Evolutionary conservation across 2,113 vertebrate genomes (phyloP).

Genomic region (Dinomys branickii): DNA sequence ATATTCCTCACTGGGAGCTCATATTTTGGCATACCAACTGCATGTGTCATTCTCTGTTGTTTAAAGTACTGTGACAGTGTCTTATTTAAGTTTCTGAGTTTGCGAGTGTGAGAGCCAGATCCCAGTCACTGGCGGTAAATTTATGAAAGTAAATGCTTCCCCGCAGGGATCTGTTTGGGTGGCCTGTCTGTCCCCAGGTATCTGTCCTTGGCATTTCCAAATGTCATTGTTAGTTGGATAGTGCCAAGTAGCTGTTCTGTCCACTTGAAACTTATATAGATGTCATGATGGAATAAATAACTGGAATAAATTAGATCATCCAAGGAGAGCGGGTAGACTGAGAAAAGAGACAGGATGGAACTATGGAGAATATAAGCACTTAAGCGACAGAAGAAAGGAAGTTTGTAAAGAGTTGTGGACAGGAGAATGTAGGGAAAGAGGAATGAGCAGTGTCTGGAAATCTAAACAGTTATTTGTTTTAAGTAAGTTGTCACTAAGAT

Average conservation of each 20-base stretch:
- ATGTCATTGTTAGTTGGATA: slow-evolving; percentile 35
- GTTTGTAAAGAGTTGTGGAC: neutral
- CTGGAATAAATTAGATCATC: slow-evolving; percentile 67
- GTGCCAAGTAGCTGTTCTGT: slow-evolving; percentile 57
- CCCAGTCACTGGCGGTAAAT: slow-evolving; percentile 5
- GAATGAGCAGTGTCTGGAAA: neutral
- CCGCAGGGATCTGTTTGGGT: slow-evolving; percentile 65
- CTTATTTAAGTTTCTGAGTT: slow-evolving; percentile 57
- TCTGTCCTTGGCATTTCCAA: slow-evolving; percentile 39
- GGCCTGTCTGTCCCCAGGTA: slow-evolving; percentile 67
- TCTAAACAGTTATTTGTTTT: neutral
- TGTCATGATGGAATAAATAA: neutral
- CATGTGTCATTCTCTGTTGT: slow-evolving; percentile 52
- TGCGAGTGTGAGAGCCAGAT: slow-evolving; percentile 38
- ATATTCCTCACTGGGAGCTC: slow-evolving; percentile 45
- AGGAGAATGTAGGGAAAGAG: neutral
- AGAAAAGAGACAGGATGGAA: slow-evolving; percentile 1
- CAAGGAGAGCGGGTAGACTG: slow-evolving; percentile 17
- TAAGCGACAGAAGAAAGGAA: neutral
- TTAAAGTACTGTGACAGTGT: slow-evolving; percentile 67
- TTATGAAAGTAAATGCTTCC: slow-evolving; percentile 52
- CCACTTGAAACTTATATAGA: slow-evolving; percentile 48
- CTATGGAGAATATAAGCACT: neutral
- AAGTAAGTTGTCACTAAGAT: neutral
- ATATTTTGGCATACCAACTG: slow-evolving; percentile 62